Conservation (phyloP, 23 tunicate genomes). For the Halocynthia aurantium region DNA sequence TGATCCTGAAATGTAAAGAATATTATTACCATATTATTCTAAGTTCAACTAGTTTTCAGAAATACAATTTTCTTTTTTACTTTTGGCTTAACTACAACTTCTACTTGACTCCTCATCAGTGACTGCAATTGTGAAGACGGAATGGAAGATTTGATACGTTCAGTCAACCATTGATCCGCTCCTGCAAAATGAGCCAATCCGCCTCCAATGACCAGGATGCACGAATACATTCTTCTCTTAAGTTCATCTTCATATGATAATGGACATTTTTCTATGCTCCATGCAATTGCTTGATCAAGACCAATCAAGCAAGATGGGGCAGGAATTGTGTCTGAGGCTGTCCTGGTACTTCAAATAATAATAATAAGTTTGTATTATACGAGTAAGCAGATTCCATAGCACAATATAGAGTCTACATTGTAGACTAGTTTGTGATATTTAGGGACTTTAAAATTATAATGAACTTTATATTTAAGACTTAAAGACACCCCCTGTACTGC, state of each 20-base stretch:
- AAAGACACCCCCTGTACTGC: too few species aligned
- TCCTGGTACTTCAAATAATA: not conserved
- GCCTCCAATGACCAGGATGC: slow-evolving; percentile 73
- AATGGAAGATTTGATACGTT: not conserved
- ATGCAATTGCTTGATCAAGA: slow-evolving; percentile 63
- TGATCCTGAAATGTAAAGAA: slow-evolving; percentile 35
- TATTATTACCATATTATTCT: not conserved
- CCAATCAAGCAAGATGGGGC: slow-evolving; percentile 26
- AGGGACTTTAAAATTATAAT: too few species aligned
- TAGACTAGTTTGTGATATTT: too few species aligned
- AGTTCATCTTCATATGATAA: slow-evolving; percentile 58
- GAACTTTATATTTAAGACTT: too few species aligned
- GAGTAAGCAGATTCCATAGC: too few species aligned
- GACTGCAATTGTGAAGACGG: not conserved
- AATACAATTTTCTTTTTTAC: slow-evolving; percentile 4
- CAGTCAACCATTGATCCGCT: slow-evolving; percentile 29
- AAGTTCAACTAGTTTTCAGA: not conserved
- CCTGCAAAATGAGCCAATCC: slow-evolving; percentile 67
- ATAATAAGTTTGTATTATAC: too few species aligned
- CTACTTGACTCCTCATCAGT: slow-evolving; percentile 19
- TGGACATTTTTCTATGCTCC: slow-evolving; percentile 76
- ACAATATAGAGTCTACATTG: too few species aligned
- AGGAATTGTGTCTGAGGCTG: not conserved
- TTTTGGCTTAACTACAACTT: slow-evolving; percentile 55
- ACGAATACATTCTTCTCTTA: slow-evolving; percentile 55